Evolutionary conservation across 2,888 invertebrate species (phyloP), one percentile per base, ranked within the genome.

Genomic region (Euproctis similis): DNA sequence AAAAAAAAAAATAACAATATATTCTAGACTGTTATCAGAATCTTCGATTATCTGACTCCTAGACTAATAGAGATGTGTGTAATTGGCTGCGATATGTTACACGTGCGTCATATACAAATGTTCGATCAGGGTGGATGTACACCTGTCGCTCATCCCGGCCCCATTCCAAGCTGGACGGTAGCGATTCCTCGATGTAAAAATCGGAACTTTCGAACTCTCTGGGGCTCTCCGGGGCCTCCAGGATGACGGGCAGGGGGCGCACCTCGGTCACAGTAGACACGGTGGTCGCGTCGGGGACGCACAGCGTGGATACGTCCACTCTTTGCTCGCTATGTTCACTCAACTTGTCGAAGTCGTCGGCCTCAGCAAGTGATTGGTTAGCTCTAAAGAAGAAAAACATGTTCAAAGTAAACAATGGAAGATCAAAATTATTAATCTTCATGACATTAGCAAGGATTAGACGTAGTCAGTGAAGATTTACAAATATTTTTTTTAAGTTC

Each of bases 131-230:
- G 41, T 40, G 39, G 36, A 38, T 54, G 64, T 82, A 81, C 70
- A 75, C 81, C 84, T 86, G 68, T 63, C 72, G 56, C 42, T 62
- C 66, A 43, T 65, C 66, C 70, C 87, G 86, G 77, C 88, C 88
- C 81, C 88, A 90, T 58, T 89, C 91, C 77, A 92, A 89, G 69
- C 93, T 94, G 60, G 93, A 92, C 35, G 94, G 93, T 80, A 94
- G 87, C 42, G 94, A 94, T 75, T 94, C 95, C 65, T 94, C 95
- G 75, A 94, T 92, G 87, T 93, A 95, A 87, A 90, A 93, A 70
- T 94, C 93, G 26, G 93, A 92, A 63, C 89, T 90, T 59, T 90
- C 87, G 77, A 93, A 94, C 76, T 93, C 93, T 42, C 70, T 59
- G 26, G 53, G 48, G 40, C 49, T 57, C 39, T 54, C 57, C 31